Evolutionary conservation across 2,113 vertebrate species (phyloP), one percentile per base, ranked within the genome.

Genomic region (Plestiodon gilberti): DNA sequence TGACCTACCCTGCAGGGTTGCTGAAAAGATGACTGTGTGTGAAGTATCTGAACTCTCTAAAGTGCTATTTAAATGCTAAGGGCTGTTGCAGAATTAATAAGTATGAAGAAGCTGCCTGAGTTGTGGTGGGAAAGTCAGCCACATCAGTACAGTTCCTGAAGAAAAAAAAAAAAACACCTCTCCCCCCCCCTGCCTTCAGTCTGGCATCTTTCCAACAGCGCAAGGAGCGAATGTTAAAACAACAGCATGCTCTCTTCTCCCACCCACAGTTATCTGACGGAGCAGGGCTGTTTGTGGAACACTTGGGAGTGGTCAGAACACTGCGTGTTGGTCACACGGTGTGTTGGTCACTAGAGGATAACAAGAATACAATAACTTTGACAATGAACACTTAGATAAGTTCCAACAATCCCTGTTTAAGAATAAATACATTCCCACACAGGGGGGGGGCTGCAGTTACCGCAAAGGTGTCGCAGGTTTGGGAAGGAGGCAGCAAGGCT

Each of bases 401-500:
- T 35, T 62, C 35, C 13, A 23, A 81, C 25, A 20, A 22, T 83
- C 77, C 82, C 75, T 4, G 33, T 64, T 0, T 9, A 57, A 57
- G 43, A 57, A 57, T 13, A 57, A 57, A 0, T 59, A 52, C 75
- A 69, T 30, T 1, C 35, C 3, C 35, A 25, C 11, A 10, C 2
- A 25, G 14, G 25, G n/a, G 65, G 4, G 30, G 33, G 77, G 84
- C 76, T 83, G 22, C 55, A 69, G 83, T 62, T 64, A 18, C 70
- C 67, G 52, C 48, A 77, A 33, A 30, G 81, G 23, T 74, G 82
- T 80, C 81, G 57, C 84, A 86, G 71, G 52, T 57, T 0, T 76
- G 79, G 25, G 82, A 85, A 90, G 76, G 57, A 35, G n/a, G 48
- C 89, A 89, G 82, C 5, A 20, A 90, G 38, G 79, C 57, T 89